Evolutionary conservation across 2,113 vertebrate genomes (phyloP).

Genomic region (Aviceda subcristata): DNA sequence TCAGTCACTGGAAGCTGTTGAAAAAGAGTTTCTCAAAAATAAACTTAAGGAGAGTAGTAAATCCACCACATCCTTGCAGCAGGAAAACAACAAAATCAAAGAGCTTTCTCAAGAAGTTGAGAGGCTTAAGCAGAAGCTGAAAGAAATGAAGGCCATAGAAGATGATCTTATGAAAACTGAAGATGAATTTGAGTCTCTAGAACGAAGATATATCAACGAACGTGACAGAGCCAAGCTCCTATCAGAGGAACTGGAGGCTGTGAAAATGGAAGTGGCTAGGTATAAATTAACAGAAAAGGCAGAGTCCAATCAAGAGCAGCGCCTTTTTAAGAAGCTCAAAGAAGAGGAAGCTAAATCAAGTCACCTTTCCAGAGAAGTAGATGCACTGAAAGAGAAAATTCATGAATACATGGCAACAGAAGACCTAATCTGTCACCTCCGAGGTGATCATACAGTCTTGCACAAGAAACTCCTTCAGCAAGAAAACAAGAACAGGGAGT

Average conservation of each 20-base stretch:
- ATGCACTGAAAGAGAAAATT: slow-evolving; percentile 93
- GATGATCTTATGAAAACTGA: slow-evolving; percentile 91
- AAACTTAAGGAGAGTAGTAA: slow-evolving; percentile 86
- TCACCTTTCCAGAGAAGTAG: slow-evolving; percentile 89
- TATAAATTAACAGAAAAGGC: slow-evolving; percentile 92
- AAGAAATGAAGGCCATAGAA: slow-evolving; percentile 92
- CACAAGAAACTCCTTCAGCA: slow-evolving; percentile 92
- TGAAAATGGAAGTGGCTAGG: slow-evolving; percentile 86
- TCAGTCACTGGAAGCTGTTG: slow-evolving; percentile 87
- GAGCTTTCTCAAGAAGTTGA: slow-evolving; percentile 95
- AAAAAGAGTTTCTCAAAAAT: slow-evolving; percentile 88
- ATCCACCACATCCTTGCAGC: slow-evolving; percentile 79
- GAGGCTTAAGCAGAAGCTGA: slow-evolving; percentile 86
- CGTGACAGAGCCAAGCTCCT: slow-evolving; percentile 84
- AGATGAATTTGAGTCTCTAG: slow-evolving; percentile 87
- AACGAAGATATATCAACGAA: slow-evolving; percentile 84
- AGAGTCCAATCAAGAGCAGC: slow-evolving; percentile 88
- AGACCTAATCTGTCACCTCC: slow-evolving; percentile 86
- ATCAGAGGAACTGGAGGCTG: slow-evolving; percentile 87
- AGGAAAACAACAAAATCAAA: slow-evolving; percentile 96
- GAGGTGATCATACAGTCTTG: slow-evolving; percentile 85
- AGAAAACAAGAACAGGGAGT: slow-evolving; percentile 91
- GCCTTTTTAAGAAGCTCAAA: slow-evolving; percentile 87
- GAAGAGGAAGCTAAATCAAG: slow-evolving; percentile 93
- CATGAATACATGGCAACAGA: slow-evolving; percentile 92